Percentiles rank a stretch among this genome's conserved stretches.
phyloP scores from a whole-genome alignment of 2,888 invertebrate genomes.

The Synergus japonicus region DNA sequence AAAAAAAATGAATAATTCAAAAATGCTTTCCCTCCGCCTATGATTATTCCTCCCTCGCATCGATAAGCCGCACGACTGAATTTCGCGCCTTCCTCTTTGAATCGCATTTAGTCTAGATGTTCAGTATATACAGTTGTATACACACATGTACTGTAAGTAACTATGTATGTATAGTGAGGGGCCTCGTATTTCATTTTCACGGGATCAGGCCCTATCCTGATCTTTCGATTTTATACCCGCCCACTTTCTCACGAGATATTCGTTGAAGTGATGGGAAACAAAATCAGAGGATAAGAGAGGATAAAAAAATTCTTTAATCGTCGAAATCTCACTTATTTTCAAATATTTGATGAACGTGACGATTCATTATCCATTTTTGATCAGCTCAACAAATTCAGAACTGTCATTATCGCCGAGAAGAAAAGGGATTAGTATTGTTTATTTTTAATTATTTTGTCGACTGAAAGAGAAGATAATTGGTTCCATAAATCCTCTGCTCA shows the following conservation, averaged over 20 bases:
- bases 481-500: too few relatives aligned
- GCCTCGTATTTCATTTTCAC: constrained; percentile 53
- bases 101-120: background rate
- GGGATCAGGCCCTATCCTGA: constrained; percentile 40
- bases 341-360: constrained; percentile 7
- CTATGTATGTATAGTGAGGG: background rate
- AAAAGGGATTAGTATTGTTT: background rate
- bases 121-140: background rate
- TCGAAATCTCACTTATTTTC: background rate
- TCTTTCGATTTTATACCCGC: constrained; percentile 39
- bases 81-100: constrained; percentile 46
- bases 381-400: background rate
- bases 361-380: background rate
- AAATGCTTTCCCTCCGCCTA: background rate
- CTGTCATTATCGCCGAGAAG: background rate
- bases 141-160: background rate
- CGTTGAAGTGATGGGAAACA: constrained; percentile 23
- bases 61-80: constrained; percentile 46
- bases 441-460: too few relatives aligned
- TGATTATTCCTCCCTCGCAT: constrained; percentile 21
- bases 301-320: constrained; percentile 14
- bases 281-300: constrained; percentile 14
- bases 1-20: background rate
- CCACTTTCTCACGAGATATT: constrained; percentile 32
- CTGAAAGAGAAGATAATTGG: too few relatives aligned